Evolutionary conservation across 1,140 invertebrate genomes (phyloP).

Genomic region (Zaprionus kolodkinae): DNA sequence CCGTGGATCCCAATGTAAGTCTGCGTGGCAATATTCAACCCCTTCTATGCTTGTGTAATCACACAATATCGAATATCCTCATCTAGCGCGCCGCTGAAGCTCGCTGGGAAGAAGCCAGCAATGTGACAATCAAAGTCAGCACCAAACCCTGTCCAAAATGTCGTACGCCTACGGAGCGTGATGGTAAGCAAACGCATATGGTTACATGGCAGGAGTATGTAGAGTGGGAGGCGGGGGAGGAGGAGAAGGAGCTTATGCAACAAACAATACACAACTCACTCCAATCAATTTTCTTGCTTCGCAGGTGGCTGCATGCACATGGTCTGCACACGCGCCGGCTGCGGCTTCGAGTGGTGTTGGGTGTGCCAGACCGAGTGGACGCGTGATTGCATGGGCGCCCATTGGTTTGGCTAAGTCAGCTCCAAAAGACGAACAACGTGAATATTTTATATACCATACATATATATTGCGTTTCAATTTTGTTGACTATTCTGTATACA

Average conservation of each 20-base stretch:
- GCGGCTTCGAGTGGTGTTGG: constrained; percentile 95
- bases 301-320: constrained; percentile 96
- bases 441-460: background rate
- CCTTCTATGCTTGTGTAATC: constrained; percentile 30
- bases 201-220: background rate
- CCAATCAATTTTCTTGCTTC: constrained; percentile 23
- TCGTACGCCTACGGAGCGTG: constrained; percentile 93
- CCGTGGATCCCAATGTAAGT: constrained; percentile 87
- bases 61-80: constrained; percentile 19
- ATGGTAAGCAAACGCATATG: constrained; percentile 85
- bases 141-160: constrained; percentile 96
- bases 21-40: background rate
- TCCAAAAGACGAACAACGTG: background rate
- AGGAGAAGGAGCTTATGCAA: constrained; percentile 5
- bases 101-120: constrained; percentile 91
- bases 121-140: constrained; percentile 90
- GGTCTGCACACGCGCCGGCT: constrained; percentile 88
- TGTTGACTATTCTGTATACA: constrained; percentile 53
- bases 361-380: constrained; percentile 94
- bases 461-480: constrained; percentile 22
- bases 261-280: background rate
- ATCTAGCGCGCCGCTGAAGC: constrained; percentile 85
- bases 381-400: constrained; percentile 93
- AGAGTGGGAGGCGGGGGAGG: too few relatives aligned
- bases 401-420: constrained; percentile 92